These are phyloP conservation scores for Cherax quadricarinatus DNA, from an alignment of 1,140 invertebrate species.

Conservation along the genomic window DNA sequence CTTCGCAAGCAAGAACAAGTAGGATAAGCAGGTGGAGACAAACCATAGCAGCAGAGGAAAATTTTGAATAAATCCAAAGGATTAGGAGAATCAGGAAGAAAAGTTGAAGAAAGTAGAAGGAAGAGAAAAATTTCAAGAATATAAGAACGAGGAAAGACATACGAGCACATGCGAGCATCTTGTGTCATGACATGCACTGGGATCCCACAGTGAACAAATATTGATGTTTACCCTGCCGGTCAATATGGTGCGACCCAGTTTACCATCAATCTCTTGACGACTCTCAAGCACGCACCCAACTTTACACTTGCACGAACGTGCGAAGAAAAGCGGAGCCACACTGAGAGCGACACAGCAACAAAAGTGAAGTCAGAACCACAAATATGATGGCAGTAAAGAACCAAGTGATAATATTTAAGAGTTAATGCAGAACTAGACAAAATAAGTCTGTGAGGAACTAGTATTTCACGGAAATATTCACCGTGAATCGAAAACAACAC, in stretches of 20 bases:
- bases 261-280: background rate
- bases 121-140: background rate
- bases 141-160: background rate
- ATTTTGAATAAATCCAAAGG: background rate
- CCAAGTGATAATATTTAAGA: too few relatives aligned
- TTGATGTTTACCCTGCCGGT: background rate
- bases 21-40: background rate
- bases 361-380: too few relatives aligned
- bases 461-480: too few relatives aligned
- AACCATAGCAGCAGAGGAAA: background rate
- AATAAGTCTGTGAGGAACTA: too few relatives aligned
- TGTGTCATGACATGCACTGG: background rate
- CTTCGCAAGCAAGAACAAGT: background rate
- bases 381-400: too few relatives aligned
- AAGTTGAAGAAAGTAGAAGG: background rate
- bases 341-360: too few relatives aligned
- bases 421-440: too few relatives aligned
- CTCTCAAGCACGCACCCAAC: background rate
- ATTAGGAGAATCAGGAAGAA: background rate
- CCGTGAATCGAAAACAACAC: too few relatives aligned
- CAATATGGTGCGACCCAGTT: constrained; percentile 10
- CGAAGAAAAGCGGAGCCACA: too few relatives aligned
- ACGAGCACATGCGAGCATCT: background rate
- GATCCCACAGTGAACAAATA: constrained; percentile 1
- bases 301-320: too few relatives aligned